Conservation (phyloP, 2,113 vertebrate genomes). For the Epinephelus moara region DNA sequence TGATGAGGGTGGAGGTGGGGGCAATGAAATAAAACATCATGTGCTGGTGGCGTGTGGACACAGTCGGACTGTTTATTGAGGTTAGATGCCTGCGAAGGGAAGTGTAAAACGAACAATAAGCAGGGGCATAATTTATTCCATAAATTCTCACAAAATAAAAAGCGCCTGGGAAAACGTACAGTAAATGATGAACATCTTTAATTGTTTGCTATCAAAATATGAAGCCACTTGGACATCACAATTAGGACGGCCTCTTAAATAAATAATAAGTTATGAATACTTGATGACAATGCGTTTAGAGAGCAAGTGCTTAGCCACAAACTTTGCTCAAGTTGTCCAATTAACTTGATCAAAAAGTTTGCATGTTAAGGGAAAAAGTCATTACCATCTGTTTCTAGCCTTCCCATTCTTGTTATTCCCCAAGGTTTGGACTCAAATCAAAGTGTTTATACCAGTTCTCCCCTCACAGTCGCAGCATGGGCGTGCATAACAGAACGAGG, state of each 20-base stretch:
- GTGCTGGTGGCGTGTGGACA: conserved; percentile 48
- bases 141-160: conserved; percentile 14
- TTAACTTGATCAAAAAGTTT: conserved; percentile 85
- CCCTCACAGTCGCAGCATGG: conserved; percentile 71
- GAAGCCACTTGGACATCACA: conserved; percentile 47
- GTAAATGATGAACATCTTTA: conserved; percentile 23
- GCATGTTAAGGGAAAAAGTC: conserved; percentile 70
- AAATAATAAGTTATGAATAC: conserved; percentile 71
- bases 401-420: conserved; percentile 77
- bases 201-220: conserved; percentile 48
- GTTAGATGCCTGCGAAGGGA: conserved; percentile 27
- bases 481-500: conserved; percentile 62
- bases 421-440: conserved; percentile 81
- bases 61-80: conserved; percentile 38
- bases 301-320: conserved; percentile 58
- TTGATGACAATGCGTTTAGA: conserved; percentile 72
- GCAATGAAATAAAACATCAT: conserved; percentile 13
- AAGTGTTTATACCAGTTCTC: conserved; percentile 73
- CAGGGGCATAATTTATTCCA: conserved; percentile 1
- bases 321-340: conserved; percentile 82
- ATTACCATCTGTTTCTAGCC: conserved; percentile 85
- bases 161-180: conserved; percentile 11
- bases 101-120: conserved; percentile 20
- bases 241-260: conserved; percentile 62
- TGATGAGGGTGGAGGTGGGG: neutral